Conservation (phyloP, 2,113 vertebrate genomes). For the Calyptommatus sinebrachiatus region DNA sequence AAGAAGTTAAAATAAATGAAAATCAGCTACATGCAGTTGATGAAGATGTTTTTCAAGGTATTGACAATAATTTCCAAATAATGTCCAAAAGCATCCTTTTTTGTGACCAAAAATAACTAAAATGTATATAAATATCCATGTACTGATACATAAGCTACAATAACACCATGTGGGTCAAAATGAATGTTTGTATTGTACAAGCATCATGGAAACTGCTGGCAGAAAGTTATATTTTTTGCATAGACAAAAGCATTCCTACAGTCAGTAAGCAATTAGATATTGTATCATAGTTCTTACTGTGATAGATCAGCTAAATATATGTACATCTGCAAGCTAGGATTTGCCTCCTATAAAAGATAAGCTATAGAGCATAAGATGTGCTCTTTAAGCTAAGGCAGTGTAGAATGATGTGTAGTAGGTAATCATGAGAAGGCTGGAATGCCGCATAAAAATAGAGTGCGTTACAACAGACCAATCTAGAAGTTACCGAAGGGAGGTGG, state of each 20-base stretch:
- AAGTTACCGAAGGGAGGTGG: no score
- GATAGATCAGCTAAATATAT: no score
- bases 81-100: neutral
- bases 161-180: no score
- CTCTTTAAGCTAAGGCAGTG: no score
- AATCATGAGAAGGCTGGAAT: neutral
- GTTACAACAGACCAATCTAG: no score
- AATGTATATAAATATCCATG: neutral
- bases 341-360: no score
- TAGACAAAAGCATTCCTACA: no score
- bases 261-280: no score
- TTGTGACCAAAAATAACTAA: neutral
- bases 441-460: neutral
- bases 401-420: neutral
- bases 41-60: constrained; percentile 83
- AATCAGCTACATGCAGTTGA: constrained; percentile 82
- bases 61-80: constrained; percentile 1
- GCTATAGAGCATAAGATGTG: no score
- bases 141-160: no score
- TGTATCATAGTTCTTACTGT: no score
- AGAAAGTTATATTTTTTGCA: neutral
- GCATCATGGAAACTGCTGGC: neutral
- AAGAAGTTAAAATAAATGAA: constrained; percentile 95
- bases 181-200: neutral
- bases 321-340: no score